These are phyloP conservation scores for Eulemur coronatus DNA, from an alignment of 2,797 vertebrate genomes.

Conservation along the genomic window DNA sequence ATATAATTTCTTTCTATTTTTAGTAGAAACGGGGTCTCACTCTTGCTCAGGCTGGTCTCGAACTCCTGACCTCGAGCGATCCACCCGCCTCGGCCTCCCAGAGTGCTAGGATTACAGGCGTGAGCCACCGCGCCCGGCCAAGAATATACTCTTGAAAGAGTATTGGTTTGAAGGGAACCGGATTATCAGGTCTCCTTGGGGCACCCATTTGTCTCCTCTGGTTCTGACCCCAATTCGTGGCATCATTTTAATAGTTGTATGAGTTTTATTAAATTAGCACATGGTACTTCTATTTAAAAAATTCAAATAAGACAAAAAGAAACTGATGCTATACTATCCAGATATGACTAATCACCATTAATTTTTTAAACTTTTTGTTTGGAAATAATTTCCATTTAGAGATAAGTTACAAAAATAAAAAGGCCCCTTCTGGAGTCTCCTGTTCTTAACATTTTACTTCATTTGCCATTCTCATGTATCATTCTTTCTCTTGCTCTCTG, in stretches of 20 bases:
- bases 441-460: not conserved
- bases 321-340: not conserved
- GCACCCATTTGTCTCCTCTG: not conserved
- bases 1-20: no score
- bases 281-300: not conserved
- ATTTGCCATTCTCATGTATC: not conserved
- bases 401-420: not conserved
- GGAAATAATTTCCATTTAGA: not conserved
- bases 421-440: not conserved
- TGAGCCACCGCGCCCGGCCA: no score
- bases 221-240: not conserved
- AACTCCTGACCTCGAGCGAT: no score
- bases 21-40: no score
- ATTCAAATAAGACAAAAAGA: not conserved
- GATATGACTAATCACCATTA: not conserved
- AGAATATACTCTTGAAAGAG: not conserved
- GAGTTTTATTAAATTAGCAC: not conserved
- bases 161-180: not conserved
- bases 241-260: not conserved
- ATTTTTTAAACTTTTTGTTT: not conserved
- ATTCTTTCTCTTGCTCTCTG: not conserved
- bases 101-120: no score
- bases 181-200: not conserved
- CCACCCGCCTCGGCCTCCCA: no score
- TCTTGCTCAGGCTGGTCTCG: no score